Base-by-base conservation (phyloP, 92 coral and sea anemone species). In the Micromussa lordhowensis region DNA sequence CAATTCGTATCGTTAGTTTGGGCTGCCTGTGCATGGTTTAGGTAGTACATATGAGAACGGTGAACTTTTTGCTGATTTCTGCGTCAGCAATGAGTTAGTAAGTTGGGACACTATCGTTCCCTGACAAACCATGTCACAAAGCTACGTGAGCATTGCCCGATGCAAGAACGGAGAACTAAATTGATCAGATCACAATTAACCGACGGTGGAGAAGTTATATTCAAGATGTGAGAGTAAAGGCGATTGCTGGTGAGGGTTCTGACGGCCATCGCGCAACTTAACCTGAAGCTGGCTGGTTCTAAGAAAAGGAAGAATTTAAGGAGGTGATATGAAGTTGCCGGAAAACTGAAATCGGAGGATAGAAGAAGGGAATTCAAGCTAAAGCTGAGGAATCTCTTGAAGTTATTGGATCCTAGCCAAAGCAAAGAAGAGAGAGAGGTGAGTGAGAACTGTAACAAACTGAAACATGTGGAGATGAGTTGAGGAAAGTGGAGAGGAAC, bases 61-160 rank as follows among this genome's bases (percentile, higher is more conserved):
- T 34, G 75, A 70, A n/a, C n/a, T 13, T 18, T 19, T 54, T 54
- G 59, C 59, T 54, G 59, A 54, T 54, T 54, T 74, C 63, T 77
- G 90, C 71, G 54, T 57, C 53, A 38, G 61, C 79, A 86, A 86
- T 48, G 84, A 78, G 77, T 38, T 80, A 34, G 81, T 70, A 26
- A 81, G 81, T n/a, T n/a, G n/a, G n/a, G n/a, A n/a, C n/a, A n/a
- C n/a, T n/a, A n/a, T n/a, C n/a, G n/a, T n/a, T n/a, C n/a, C n/a
- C n/a, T n/a, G n/a, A n/a, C n/a, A n/a, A n/a, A n/a, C n/a, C n/a
- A n/a, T 82, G 68, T 22, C 68, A 89, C 53, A 59, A 81, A 49
- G 78, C 11, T 54, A 72, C 91, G 10, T 88, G 91, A 82, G 32
- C 64, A 68, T 88, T 81, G 35, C 82, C 86, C 4, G 86, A 88